A percentile compares a stretch with the other conserved stretches of the same genome.
Conservation (phyloP, 2,797 vertebrate genomes). For the Perodicticus potto region DNA sequence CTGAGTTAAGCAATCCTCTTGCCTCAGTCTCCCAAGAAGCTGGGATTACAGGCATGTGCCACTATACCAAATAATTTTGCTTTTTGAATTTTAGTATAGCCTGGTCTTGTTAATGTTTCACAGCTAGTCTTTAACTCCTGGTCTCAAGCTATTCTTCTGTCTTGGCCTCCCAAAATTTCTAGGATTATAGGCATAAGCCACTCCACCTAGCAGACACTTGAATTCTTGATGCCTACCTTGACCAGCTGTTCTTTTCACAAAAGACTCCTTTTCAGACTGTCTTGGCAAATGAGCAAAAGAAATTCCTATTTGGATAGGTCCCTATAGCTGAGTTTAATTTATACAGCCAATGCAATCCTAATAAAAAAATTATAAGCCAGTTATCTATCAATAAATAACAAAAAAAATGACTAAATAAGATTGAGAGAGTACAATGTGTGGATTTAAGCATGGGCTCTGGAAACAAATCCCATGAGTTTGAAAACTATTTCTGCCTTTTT, state of each 20-base stretch:
- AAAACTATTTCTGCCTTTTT: background rate
- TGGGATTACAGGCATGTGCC: background rate
- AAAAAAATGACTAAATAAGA: background rate
- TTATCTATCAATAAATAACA: slow-evolving; percentile 31
- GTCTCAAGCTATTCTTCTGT: background rate
- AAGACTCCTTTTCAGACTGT: background rate
- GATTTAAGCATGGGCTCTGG: background rate
- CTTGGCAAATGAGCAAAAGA: background rate
- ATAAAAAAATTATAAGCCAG: background rate
- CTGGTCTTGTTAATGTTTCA: background rate
- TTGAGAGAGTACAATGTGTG: background rate
- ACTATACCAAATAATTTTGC: background rate
- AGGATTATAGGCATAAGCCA: background rate
- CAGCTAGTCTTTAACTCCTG: background rate
- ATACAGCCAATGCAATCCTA: background rate
- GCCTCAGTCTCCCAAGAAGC: background rate
- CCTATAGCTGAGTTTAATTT: background rate
- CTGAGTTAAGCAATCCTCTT: background rate
- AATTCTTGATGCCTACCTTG: background rate
- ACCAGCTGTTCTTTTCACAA: background rate
- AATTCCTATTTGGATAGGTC: background rate
- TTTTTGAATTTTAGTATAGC: background rate
- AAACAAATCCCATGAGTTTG: background rate
- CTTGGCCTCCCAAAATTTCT: background rate
- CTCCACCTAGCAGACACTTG: background rate